Evolutionary conservation across 2,888 invertebrate species (phyloP), one percentile per base, ranked within the genome.

Genomic region (Ashinkailepas kermadecensis): DNA sequence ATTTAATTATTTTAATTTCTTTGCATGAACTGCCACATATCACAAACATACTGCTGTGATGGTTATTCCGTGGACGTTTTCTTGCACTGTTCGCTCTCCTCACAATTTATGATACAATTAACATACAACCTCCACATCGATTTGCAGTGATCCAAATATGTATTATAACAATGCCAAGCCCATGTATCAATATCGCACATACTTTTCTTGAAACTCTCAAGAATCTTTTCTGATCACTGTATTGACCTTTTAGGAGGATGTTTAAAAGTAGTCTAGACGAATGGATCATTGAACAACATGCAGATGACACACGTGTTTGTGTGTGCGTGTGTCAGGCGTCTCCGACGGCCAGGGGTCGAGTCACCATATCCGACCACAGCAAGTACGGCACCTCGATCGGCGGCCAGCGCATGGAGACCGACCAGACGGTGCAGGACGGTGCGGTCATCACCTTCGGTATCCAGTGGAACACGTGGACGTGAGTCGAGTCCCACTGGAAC

Each of bases 401-500:
- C 39, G 74, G 74, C 18, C 54, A 54, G 74, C 54, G 54, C 3
- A 15, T 74, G 54, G 74, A 74, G 7, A 54, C 54, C 7, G 74
- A 74, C 74, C 2, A 9, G 7, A 6, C 1, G 0, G 18, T 74
- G 54, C 7, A 15, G 6, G 74, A 39, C 18, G 74, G 54, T 0
- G 54, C 15, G 18, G 18, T 54, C 54, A 21, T 74, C 74, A 39
- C 18, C 7, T 74, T 74, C 74, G 74, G 74, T 1, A 18, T 74
- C 12, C 74, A 74, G 74, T 74, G 74, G 74, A 74, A 74, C 74
- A 21, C 54, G 18, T 74, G 74, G 74, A 74, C 54, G 74, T 74
- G 13, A 74, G 74, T 59, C 59, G 59, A 13, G 1, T 59, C 7
- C 59, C 12, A 59, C 2, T 39, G 39, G 39, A 39, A 39, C 4